Conservation (phyloP, 2,113 vertebrate genomes). For the Gyps fulvus region DNA sequence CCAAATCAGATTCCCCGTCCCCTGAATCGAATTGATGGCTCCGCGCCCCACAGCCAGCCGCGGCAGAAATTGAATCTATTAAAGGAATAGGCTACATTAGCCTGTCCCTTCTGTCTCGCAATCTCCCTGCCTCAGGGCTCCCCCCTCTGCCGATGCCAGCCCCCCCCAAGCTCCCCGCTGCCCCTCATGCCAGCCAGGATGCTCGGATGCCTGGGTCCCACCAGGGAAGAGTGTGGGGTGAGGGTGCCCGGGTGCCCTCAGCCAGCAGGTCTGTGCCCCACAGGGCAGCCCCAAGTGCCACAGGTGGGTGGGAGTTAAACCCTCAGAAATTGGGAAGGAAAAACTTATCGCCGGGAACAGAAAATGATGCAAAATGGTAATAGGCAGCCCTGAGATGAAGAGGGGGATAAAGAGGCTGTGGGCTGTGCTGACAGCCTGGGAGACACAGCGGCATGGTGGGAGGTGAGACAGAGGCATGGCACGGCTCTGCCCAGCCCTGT, state of each 20-base stretch:
- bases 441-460: fast-evolving
- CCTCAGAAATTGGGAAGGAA: background rate
- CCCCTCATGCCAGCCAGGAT: background rate
- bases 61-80: constrained; percentile 62
- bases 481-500: fast-evolving
- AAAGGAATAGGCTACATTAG: constrained; percentile 50
- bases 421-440: background rate
- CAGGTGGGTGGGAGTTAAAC: background rate
- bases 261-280: background rate
- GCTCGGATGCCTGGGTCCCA: background rate
- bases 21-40: constrained; percentile 62
- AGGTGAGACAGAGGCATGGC: background rate
- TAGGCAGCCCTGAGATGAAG: background rate
- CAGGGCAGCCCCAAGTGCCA: background rate
- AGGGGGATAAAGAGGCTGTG: background rate
- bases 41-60: constrained; percentile 39
- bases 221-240: background rate
- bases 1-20: constrained; percentile 65
- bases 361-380: background rate
- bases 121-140: background rate
- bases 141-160: background rate
- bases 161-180: fast-evolving
- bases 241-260: background rate
- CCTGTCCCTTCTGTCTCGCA: constrained; percentile 7
- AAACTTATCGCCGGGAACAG: background rate